Evolutionary conservation across 1,140 invertebrate species (phyloP), one percentile per base, ranked within the genome.

Genomic region (Drosophila watanabei): DNA sequence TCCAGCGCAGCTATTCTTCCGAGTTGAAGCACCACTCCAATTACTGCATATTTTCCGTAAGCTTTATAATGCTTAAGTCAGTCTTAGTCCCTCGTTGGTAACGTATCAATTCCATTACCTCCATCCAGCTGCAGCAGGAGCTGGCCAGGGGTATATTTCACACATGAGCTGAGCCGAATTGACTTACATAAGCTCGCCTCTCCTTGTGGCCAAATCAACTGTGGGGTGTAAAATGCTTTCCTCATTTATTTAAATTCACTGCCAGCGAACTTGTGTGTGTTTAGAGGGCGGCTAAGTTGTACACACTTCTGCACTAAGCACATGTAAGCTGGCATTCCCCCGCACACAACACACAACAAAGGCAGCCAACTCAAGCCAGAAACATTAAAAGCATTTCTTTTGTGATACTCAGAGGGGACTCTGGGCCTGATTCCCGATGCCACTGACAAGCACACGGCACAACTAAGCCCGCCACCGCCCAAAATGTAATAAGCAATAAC

Each of bases 241-340:
- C 86, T 75, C 83, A 89, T 89, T 89, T 89, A 89, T 89, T 89
- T 85, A 90, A 90, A 89, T 85, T 88, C 75, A 51, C 62, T 70
- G 65, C 39, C 56, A 24, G 48, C 33, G 43, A 41, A 46, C 39
- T 30, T 49, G 18, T 16, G 33, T 30, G 16, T 20, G 18, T 43
- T 32, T 18, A 4, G 1, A 18, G 61, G 33, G n/a, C 41, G 18
- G 32, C n/a, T 45, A 71, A 58, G 45, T 48, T 60, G 68, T 73
- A 73, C 70, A 32, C 72, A 49, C 72, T 30, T 37, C 20, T 57
- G 28, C 58, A 58, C 56, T 60, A 73, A 79, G 76, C 48, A 58
- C 58, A 83, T 80, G 75, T 82, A 82, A 73, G 78, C 77, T 43
- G 59, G 46, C 37, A 60, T 52, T 51, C 32, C 54, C 33, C 10